phyloP scores from a whole-genome alignment of 2,888 invertebrate species.

The Agrenia bidenticulata region DNA sequence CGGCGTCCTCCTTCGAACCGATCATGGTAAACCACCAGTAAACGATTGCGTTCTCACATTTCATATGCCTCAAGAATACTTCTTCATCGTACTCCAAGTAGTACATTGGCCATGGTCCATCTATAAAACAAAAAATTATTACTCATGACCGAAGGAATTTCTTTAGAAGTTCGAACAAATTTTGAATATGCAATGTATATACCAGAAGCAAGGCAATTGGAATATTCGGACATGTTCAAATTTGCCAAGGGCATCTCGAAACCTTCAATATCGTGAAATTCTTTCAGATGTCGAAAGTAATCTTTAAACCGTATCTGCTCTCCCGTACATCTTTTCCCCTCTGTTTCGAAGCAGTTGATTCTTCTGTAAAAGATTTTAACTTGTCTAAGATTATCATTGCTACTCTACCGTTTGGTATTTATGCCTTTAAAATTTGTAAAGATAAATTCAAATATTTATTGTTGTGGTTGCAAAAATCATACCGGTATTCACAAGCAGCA shows the following conservation, averaged over 20 bases:
- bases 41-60: constrained; percentile 38
- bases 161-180: no score
- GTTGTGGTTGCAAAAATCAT: no score
- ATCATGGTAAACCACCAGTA: constrained; percentile 49
- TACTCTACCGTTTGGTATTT: neutral
- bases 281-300: constrained; percentile 43
- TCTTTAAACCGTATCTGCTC: constrained; percentile 40
- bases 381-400: neutral
- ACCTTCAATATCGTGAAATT: constrained; percentile 42
- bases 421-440: no score
- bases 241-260: constrained; percentile 30
- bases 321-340: constrained; percentile 37
- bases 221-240: constrained; percentile 47
- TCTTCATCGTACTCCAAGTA: constrained; percentile 43
- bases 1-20: constrained; percentile 36
- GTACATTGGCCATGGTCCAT: constrained; percentile 47
- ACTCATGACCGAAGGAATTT: no score
- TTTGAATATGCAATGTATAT: neutral
- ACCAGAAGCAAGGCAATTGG: constrained; percentile 37
- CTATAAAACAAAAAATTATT: constrained; percentile 24
- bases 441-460: no score
- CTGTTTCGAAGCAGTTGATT: constrained; percentile 40
- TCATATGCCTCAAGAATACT: constrained; percentile 42
- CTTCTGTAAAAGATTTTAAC: constrained; percentile 18
- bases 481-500: constrained; percentile 43